Base-by-base conservation (phyloP, 2,888 invertebrate species). In the Neelides folsomi region DNA sequence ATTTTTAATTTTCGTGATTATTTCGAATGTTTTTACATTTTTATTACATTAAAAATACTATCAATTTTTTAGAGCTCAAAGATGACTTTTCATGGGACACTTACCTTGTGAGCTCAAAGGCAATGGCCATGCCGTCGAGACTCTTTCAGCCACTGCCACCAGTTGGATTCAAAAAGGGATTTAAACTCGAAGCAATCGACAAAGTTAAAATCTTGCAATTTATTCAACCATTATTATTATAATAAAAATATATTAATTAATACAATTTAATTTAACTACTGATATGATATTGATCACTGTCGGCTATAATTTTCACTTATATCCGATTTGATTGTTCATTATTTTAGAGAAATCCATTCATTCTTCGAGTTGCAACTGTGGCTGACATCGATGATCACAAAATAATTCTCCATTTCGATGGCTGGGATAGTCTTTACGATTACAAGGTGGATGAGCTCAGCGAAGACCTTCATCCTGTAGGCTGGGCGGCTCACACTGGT, bases 391-490 rank as follows among this genome's bases (percentile, higher is more conserved):
- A 80, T 66, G 81, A 81, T 6, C 84, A 64, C 44, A 79, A 81
- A 63, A 75, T 88, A 44, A 77, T 79, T 59, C 78, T 94, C 48
- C 79, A 85, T 66, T 87, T 87, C 71, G 92, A 92, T 70, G 89
- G 90, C 13, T 93, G 92, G 88, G 81, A 84, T 1, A 79, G 79
- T 65, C 78, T 80, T 60, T 82, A 89, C 68, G 80, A 85, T 58
- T 86, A 82, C 69, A 90, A 89, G 88, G 73, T 89, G 53, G 90
- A 92, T 66, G 92, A 92, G 69, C 90, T 93, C 71, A 83, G 80
- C 60, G 79, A 84, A 0, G 89, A 93, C 70, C 78, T 94, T 65
- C 90, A 93, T 73, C 93, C 93, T 1, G 80, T 86, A 57, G 86
- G 86, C 36, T 94, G 92, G 90, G 89, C 90, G 69, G 47, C 43